Evolutionary conservation across 2,797 vertebrate species (phyloP).

Genomic region (Thaleichthys pacificus): DNA sequence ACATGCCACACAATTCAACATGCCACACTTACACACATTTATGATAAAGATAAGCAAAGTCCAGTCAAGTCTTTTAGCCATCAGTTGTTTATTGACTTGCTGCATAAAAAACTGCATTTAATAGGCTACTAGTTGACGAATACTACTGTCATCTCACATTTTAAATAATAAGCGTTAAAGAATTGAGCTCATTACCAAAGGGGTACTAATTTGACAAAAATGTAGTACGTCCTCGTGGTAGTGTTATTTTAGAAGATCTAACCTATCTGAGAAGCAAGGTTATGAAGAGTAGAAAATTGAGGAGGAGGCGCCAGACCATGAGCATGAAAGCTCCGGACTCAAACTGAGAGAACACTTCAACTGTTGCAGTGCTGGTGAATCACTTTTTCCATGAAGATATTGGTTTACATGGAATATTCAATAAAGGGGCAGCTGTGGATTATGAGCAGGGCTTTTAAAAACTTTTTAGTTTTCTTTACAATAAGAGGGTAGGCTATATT

Average conservation of each 20-base stretch:
- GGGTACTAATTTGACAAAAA: neutral
- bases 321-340: neutral
- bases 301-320: neutral
- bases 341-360: neutral
- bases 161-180: neutral
- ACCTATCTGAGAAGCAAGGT: neutral
- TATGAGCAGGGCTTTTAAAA: neutral
- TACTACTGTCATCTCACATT: neutral
- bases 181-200: neutral
- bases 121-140: neutral
- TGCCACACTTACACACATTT: too few species aligned
- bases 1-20: neutral
- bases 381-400: slow-evolving; percentile 73
- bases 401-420: slow-evolving; percentile 33
- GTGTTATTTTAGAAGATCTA: neutral
- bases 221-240: neutral
- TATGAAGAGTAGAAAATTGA: neutral
- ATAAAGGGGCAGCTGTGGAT: slow-evolving; percentile 12
- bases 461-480: neutral
- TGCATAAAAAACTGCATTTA: neutral
- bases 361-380: slow-evolving; percentile 56
- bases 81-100: too few species aligned
- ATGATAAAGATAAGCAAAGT: too few species aligned
- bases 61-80: too few species aligned
- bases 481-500: too few species aligned